phyloP scores from a whole-genome alignment of 2,888 invertebrate species.

The Hypercompe scribonia region DNA sequence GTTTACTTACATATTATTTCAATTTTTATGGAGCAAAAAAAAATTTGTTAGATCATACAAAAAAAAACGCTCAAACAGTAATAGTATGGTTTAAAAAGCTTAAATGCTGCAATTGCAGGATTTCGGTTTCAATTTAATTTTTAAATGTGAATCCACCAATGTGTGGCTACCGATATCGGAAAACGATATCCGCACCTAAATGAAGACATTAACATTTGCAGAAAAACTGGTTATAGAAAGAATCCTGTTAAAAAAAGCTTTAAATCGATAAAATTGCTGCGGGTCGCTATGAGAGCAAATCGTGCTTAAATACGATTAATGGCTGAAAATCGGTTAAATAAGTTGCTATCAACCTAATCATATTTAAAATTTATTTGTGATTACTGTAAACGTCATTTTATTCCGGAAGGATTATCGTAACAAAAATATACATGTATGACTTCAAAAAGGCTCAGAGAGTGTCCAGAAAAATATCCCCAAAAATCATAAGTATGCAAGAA shows the following conservation, averaged over 20 bases:
- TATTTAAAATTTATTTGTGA: background rate
- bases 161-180: conserved; percentile 47
- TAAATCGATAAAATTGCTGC: conserved; percentile 59
- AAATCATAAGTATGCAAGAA: background rate
- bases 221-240: conserved; percentile 49
- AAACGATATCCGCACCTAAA: conserved; percentile 54
- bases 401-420: background rate
- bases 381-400: background rate
- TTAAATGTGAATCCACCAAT: conserved; percentile 11
- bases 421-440: background rate
- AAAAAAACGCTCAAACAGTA: background rate
- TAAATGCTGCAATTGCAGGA: background rate
- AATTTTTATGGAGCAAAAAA: background rate
- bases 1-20: too few species aligned
- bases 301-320: conserved; percentile 71
- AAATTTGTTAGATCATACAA: background rate
- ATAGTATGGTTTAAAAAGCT: too few species aligned
- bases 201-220: conserved; percentile 52
- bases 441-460: background rate
- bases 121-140: conserved; percentile 5
- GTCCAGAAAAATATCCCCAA: background rate
- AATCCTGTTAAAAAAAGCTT: conserved; percentile 50
- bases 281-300: conserved; percentile 62
- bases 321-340: conserved; percentile 18
- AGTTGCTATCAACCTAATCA: too few species aligned